Evolutionary conservation across 2,113 vertebrate genomes (phyloP), one percentile per base, ranked within the genome.

Genomic region (Elaphurus davidianus): DNA sequence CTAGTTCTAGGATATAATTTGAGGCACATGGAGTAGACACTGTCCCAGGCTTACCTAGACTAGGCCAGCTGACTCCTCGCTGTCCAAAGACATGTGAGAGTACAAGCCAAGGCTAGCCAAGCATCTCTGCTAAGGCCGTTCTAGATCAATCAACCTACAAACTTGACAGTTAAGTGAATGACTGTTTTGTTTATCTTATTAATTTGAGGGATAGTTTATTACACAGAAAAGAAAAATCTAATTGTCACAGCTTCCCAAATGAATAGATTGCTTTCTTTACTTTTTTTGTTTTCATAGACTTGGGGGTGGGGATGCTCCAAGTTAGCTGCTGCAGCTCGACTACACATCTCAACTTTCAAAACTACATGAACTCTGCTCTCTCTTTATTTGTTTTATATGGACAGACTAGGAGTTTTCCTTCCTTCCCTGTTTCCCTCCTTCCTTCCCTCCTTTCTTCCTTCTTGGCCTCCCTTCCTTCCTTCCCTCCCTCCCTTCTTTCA

Each of bases 201-300:
- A 59, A 67, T 67, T 59, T 91, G 10, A 7, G 36, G 4, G 16
- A 6, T 43, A n/a, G 33, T 30, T 89, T 93, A 12, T 81, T 87
- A 83, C 4, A 54, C n/a, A 94, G 13, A 4, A 57, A 43, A 92
- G 15, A 54, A 43, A 76, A 25, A 90, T 25, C 19, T 91, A n/a
- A 94, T 28, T 52, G 23, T 76, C 87, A 81, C 28, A 84, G 23
- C 2, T 64, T n/a, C 2, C 50, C 27, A 47, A 33, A 3, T 79
- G 30, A 84, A 60, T 21, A 67, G 13, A 98, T 98, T 98, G 95
- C 97, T 96, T 97, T 97, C 95, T 96, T 98, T 97, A 87, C 98
- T 98, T 89, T 97, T 89, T 98, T 98, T 3, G 97, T 98, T 96
- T 90, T 98, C 96, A 95, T 16, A 21, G 62, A 98, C 97, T 97